These are phyloP conservation scores for Seira ritae DNA, from an alignment of 2,888 invertebrate genomes.

Conservation along the genomic window DNA sequence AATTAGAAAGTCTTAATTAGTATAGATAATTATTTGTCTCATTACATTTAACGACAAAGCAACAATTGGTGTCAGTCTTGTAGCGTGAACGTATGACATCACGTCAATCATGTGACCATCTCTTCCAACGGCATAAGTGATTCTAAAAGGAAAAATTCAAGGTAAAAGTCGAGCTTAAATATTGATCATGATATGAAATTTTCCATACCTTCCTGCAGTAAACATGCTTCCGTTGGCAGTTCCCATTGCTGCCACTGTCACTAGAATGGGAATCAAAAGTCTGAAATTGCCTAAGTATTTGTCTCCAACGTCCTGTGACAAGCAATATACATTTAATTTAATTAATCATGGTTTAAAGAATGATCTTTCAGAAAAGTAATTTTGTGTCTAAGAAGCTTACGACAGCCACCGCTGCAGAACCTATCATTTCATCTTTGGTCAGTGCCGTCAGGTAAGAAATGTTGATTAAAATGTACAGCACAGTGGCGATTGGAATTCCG, in stretches of 20 bases:
- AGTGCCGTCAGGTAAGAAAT: constrained; percentile 96
- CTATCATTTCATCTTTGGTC: constrained; percentile 93
- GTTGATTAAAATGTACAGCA: constrained; percentile 95
- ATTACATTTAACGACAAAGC: constrained; percentile 95
- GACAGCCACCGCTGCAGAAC: constrained; percentile 96
- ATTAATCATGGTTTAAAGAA: no score
- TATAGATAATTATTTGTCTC: no score
- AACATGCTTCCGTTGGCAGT: constrained; percentile 86
- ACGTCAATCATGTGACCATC: constrained; percentile 94
- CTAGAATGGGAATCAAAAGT: constrained; percentile 91
- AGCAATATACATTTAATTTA: not conserved
- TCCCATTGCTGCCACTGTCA: constrained; percentile 94
- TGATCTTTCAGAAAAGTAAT: no score
- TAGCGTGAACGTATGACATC: constrained; percentile 92
- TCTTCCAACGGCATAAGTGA: constrained; percentile 94
- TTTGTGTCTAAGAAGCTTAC: constrained; percentile 76
- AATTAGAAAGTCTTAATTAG: no score
- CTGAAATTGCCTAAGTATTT: constrained; percentile 87
- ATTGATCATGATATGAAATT: not conserved
- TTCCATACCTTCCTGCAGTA: constrained; percentile 68
- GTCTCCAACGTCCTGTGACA: constrained; percentile 68
- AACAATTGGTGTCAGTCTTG: constrained; percentile 92
- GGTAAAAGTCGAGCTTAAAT: not conserved
- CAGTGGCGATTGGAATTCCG: constrained; percentile 94
- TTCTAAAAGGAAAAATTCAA: constrained; percentile 78